These are phyloP conservation scores for Scopus umbretta DNA, from an alignment of 2,113 vertebrate genomes.

Conservation along the genomic window DNA sequence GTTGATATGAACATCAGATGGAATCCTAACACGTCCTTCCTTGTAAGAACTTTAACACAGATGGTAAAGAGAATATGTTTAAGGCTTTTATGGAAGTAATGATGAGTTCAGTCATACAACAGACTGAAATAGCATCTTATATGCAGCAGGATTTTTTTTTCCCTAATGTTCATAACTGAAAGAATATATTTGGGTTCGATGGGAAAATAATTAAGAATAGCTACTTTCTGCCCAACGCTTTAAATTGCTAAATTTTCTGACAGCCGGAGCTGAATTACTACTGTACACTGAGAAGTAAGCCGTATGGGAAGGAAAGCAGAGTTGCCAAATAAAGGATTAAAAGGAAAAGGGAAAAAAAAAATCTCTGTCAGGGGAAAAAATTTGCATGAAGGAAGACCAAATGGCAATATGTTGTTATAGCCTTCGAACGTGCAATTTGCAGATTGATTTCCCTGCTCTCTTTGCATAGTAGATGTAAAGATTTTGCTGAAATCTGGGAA, in stretches of 20 bases:
- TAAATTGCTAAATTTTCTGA: constrained; percentile 47
- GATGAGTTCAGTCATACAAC: background rate
- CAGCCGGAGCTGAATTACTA: constrained; percentile 32
- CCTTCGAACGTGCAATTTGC: background rate
- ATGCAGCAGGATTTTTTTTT: background rate
- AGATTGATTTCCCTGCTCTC: constrained; percentile 56
- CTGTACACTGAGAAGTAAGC: background rate
- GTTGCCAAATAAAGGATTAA: constrained; percentile 25
- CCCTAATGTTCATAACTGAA: background rate
- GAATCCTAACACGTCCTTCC: background rate
- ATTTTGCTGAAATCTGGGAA: constrained; percentile 65
- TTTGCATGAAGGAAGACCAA: background rate
- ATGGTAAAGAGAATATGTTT: constrained; percentile 3
- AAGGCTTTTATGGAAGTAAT: constrained; percentile 15
- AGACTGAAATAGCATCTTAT: background rate
- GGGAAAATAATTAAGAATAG: constrained; percentile 42
- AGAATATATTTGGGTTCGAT: constrained; percentile 9
- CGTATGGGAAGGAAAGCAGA: background rate
- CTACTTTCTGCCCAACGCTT: background rate
- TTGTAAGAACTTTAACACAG: constrained; percentile 7
- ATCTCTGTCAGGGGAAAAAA: constrained; percentile 5
- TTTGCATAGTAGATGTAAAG: constrained; percentile 60
- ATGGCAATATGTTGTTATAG: constrained; percentile 34
- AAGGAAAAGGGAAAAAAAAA: background rate
- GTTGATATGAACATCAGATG: background rate